A percentile compares a stretch with the other conserved stretches of the same genome.
Conservation (phyloP, 1,140 invertebrate species). For the Platorchestia sp. region DNA sequence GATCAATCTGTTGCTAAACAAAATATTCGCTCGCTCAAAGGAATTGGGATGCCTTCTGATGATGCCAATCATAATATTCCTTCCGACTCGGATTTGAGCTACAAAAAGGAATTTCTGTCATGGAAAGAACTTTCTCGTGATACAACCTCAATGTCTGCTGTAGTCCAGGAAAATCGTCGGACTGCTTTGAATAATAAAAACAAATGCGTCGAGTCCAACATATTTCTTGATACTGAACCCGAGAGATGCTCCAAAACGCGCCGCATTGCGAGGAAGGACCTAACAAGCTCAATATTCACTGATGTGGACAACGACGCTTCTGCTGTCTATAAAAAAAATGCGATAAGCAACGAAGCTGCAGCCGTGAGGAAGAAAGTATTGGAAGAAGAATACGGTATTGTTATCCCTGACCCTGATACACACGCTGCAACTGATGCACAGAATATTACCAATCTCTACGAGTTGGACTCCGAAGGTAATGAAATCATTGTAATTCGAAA, state of each 20-base stretch:
- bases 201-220: background rate
- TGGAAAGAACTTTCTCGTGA: conserved; percentile 15
- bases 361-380: conserved; percentile 28
- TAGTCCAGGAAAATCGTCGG: background rate
- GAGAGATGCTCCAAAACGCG: background rate
- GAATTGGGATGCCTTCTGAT: background rate
- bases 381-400: background rate
- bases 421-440: background rate
- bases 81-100: background rate
- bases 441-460: background rate
- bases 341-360: background rate
- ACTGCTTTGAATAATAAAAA: background rate
- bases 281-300: background rate
- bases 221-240: background rate
- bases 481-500: background rate
- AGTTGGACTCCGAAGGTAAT: background rate
- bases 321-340: background rate
- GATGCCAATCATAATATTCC: background rate
- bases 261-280: background rate
- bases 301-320: background rate
- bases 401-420: background rate
- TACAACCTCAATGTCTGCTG: background rate
- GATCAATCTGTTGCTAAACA: background rate
- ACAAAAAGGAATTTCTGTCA: conserved; percentile 21
- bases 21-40: background rate